Evolutionary conservation across 2,797 vertebrate genomes (phyloP).

Genomic region (Micropoecilia bifurca): DNA sequence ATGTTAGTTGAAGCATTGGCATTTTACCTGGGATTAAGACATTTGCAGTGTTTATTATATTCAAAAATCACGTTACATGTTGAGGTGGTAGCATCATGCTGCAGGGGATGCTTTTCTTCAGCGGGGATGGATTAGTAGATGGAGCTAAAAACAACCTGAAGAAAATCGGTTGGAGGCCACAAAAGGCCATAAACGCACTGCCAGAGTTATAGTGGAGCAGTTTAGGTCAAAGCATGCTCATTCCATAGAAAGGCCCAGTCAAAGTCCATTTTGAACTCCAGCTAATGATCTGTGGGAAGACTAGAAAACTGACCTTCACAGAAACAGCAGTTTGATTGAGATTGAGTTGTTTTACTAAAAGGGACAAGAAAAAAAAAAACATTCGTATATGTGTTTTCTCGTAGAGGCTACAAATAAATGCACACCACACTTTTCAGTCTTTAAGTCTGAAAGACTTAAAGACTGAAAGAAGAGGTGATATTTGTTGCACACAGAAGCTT

Average conservation of each 20-base stretch:
- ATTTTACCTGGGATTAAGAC: neutral
- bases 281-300: neutral
- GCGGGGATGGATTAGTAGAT: neutral
- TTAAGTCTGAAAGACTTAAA: too few relatives aligned
- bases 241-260: neutral
- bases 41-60: neutral
- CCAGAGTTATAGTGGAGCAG: neutral
- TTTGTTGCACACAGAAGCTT: too few relatives aligned
- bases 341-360: neutral
- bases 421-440: neutral
- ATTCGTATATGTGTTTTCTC: neutral
- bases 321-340: neutral
- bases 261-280: neutral
- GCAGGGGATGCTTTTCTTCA: neutral
- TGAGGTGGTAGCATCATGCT: neutral
- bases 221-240: neutral
- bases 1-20: neutral
- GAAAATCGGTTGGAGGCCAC: neutral
- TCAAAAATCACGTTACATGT: neutral
- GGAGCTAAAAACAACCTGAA: neutral
- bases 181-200: neutral
- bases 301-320: neutral
- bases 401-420: neutral
- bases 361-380: neutral
- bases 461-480: too few relatives aligned